Base-by-base conservation (phyloP, 1,140 invertebrate genomes). In the Pentalonia nigronervosa region DNA sequence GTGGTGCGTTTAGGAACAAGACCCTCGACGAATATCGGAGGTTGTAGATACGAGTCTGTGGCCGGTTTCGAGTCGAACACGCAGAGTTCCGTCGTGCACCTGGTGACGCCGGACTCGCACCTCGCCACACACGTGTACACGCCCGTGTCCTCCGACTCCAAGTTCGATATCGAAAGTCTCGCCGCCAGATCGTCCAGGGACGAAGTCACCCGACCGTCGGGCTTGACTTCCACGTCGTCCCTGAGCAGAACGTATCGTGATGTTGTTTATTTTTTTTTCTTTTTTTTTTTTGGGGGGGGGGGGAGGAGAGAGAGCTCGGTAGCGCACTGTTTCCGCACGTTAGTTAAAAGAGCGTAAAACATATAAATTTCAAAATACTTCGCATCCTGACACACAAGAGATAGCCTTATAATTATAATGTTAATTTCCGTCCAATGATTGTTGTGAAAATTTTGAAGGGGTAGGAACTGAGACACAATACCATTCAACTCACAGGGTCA, bases 121-220 rank as follows among this genome's bases (percentile, higher is more conserved):
- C 96, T 96, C 9, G 97, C 97, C 90, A 97, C 96, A 94, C 97
- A 98, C 7, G 96, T 97, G 94, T 98, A 98, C 90, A 96, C 94
- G 41, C 96, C 97, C 41, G 96, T 95, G 94, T 97, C 97, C 6
- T 95, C 95, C 0, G 94, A 36, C 41, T 95, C 95, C 7, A 96
- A 95, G 86, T 95, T 94, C 9, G 95, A 95, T 93, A 97, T 95
- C 93, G 96, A 95, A 8, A 97, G 94, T 76, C 95, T 94, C 34
- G 96, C 95, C 7, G 94, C 95, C 41, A 94, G 94, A 0, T 95
- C 95, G 93, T 96, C 95, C 94, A 95, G 95, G 2, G 87, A 94
- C 56, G 94, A 95, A 93, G 93, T 95, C 94, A 95, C 94, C 94
- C 96, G 94, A 36, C 92, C 81, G 81, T 95, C 95, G 91, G 95